These are phyloP conservation scores for Unio pictorum DNA, from an alignment of 2,888 invertebrate species.

Conservation along the genomic window DNA sequence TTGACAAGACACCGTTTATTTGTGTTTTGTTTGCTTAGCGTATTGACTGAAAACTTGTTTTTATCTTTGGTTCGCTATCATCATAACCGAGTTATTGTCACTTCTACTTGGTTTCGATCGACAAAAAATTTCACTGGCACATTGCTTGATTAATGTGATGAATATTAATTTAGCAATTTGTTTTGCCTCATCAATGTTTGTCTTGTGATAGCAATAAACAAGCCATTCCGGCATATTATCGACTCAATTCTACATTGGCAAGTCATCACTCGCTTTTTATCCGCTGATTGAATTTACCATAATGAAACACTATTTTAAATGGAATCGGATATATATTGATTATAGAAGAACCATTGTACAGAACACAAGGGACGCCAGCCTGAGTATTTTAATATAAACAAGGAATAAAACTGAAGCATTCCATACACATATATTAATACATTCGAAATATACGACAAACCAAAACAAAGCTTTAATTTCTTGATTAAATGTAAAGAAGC, in stretches of 20 bases:
- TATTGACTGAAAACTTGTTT: neutral
- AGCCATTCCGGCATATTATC: conserved; percentile 42
- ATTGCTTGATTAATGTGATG: conserved; percentile 43
- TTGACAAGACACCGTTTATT: too few species aligned
- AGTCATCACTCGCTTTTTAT: conserved; percentile 42
- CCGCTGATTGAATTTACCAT: conserved; percentile 39
- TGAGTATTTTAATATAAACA: too few species aligned
- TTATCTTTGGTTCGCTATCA: conserved; percentile 9
- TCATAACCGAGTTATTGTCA: conserved; percentile 32
- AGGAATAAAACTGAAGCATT: too few species aligned
- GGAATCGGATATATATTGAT: conserved; percentile 15
- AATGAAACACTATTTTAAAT: conserved; percentile 22
- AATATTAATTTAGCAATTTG: conserved; percentile 49
- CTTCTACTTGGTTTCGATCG: conserved; percentile 22
- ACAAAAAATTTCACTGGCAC: conserved; percentile 31
- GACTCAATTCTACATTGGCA: conserved; percentile 37
- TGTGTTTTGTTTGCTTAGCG: too few species aligned
- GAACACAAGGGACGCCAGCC: too few species aligned
- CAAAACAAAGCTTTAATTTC: too few species aligned
- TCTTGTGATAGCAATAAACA: conserved; percentile 42
- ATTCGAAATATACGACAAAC: too few species aligned
- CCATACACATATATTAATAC: too few species aligned
- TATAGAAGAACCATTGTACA: neutral
- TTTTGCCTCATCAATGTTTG: conserved; percentile 38
- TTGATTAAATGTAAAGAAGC: too few species aligned